phyloP scores from a whole-genome alignment of 2,113 vertebrate genomes.

The Phoxinus phoxinus region DNA sequence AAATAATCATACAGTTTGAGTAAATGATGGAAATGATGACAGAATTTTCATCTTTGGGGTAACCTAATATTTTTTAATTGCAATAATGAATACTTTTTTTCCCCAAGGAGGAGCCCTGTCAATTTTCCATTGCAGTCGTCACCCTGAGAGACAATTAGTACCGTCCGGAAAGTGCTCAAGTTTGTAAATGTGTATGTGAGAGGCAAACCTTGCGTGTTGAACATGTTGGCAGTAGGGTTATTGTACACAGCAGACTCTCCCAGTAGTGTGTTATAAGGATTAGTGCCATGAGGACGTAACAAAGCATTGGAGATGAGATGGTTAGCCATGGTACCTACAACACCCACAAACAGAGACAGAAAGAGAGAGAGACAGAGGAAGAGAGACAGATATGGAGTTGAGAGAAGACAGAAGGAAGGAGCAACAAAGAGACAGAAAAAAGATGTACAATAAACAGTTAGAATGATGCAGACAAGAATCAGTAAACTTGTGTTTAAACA shows the following conservation, averaged over 20 bases:
- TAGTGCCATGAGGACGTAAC: slow-evolving; percentile 99
- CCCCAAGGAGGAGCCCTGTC: not conserved
- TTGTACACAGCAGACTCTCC: slow-evolving; percentile 99
- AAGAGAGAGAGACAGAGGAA: slow-evolving; percentile 56
- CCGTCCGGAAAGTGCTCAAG: not conserved
- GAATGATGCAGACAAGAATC: slow-evolving; percentile 38
- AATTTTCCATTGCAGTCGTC: not conserved
- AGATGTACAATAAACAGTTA: slow-evolving; percentile 46
- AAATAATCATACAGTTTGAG: not conserved
- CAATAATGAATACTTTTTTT: not conserved
- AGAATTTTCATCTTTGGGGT: not conserved
- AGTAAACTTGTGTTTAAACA: slow-evolving; percentile 27
- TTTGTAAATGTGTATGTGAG: slow-evolving; percentile 39
- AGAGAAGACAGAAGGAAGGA: slow-evolving; percentile 16
- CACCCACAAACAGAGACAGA: slow-evolving; percentile 47
- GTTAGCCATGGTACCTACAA: slow-evolving; percentile 98
- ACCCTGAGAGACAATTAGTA: not conserved
- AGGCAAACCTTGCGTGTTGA: slow-evolving; percentile 99
- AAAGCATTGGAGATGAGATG: slow-evolving; percentile 99
- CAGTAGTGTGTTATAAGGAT: slow-evolving; percentile 99
- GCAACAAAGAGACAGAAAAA: slow-evolving; percentile 40
- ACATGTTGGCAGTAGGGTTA: slow-evolving; percentile 99
- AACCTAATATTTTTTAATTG: not conserved
- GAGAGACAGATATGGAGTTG: slow-evolving; percentile 49
- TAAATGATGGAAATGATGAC: not conserved